Evolutionary conservation across 64 coral and sea anemone species (phyloP).

Genomic region (Dendronephthya gigantea): DNA sequence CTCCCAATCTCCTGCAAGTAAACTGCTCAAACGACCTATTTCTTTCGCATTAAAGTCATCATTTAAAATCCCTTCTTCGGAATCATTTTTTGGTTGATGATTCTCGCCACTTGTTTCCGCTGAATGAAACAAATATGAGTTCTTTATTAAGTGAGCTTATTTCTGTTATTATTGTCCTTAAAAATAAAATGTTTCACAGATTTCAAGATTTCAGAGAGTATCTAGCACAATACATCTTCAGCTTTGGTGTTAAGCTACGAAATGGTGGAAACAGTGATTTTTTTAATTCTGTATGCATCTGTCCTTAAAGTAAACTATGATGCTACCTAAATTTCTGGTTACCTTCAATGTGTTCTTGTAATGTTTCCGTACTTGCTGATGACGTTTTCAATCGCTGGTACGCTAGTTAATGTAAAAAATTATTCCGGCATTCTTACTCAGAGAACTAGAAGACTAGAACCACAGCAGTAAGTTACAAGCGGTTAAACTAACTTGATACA

Average conservation of each 20-base stretch:
- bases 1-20: slow-evolving; percentile 3
- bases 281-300: too few relatives aligned
- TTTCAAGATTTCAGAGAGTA: too few relatives aligned
- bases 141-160: too few relatives aligned
- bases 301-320: too few relatives aligned
- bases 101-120: not conserved
- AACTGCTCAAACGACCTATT: slow-evolving; percentile 6
- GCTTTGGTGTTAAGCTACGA: too few relatives aligned
- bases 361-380: not conserved
- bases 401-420: not conserved
- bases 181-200: too few relatives aligned
- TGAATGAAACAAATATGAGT: not conserved
- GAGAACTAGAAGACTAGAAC: too few relatives aligned
- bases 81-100: not conserved
- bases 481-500: too few relatives aligned
- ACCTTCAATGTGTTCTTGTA: not conserved
- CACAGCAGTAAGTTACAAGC: too few relatives aligned
- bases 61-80: not conserved
- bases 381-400: not conserved
- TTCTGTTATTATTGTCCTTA: too few relatives aligned
- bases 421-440: not conserved
- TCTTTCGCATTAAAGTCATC: slow-evolving; percentile 16
- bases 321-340: not conserved
- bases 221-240: too few relatives aligned
- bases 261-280: too few relatives aligned